Conservation (phyloP, 2,797 vertebrate species). For the Tinamus major region DNA sequence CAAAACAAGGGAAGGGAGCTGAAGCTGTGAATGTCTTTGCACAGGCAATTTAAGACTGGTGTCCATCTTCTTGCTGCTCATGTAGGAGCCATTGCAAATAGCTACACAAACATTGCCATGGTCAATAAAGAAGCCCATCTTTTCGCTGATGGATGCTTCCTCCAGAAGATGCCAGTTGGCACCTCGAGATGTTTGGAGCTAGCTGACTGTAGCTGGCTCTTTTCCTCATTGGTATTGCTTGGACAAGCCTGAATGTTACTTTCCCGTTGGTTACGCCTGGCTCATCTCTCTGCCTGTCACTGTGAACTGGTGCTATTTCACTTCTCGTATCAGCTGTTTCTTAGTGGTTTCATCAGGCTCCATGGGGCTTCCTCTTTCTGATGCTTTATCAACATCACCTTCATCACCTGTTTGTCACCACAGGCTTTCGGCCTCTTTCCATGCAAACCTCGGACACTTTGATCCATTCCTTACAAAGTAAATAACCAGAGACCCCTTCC, state of each 20-base stretch:
- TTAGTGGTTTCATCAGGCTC: background rate
- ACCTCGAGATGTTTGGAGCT: background rate
- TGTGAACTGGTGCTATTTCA: background rate
- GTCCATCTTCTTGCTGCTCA: background rate
- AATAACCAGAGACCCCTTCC: background rate
- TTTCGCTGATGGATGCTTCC: conserved; percentile 27
- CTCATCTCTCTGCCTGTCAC: background rate
- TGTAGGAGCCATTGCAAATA: background rate
- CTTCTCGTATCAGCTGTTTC: background rate
- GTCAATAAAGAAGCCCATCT: background rate
- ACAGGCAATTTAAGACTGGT: accelerated
- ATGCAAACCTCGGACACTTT: background rate
- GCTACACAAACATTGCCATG: background rate
- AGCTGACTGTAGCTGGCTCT: background rate
- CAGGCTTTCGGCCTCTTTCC: background rate
- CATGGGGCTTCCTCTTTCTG: background rate
- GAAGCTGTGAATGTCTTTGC: background rate
- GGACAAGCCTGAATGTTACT: background rate
- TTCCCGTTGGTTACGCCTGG: background rate
- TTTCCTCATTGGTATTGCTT: background rate
- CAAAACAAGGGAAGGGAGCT: background rate
- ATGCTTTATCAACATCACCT: background rate
- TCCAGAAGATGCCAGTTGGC: conserved; percentile 18
- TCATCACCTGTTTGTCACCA: background rate
- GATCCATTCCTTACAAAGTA: background rate